A percentile compares a stretch with the other conserved stretches of the same genome.
These are phyloP conservation scores for Riparia riparia DNA, from an alignment of 2,113 vertebrate species.

Conservation along the genomic window DNA sequence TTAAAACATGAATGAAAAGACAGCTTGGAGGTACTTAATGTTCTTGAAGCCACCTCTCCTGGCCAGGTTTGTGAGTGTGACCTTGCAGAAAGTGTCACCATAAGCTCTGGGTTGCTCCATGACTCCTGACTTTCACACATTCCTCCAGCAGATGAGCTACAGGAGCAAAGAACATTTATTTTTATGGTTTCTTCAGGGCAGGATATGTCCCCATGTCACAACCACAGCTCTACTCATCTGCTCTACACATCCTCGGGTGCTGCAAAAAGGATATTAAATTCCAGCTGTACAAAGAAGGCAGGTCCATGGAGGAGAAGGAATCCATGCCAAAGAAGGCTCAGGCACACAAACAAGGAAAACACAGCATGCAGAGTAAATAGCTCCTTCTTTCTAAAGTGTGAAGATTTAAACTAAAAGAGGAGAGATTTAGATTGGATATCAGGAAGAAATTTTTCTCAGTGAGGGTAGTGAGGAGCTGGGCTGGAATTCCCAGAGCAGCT, in stretches of 20 bases:
- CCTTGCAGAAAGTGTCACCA: background rate
- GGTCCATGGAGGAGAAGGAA: too few species aligned
- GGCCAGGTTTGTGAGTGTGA: background rate
- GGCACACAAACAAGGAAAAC: background rate
- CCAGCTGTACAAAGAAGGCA: background rate
- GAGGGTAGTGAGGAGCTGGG: background rate
- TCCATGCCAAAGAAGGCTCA: background rate
- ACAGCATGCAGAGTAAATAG: accelerated
- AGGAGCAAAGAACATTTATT: background rate
- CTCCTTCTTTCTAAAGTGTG: background rate
- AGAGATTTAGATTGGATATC: accelerated
- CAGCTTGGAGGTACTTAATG: background rate
- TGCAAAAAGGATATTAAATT: background rate
- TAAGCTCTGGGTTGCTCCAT: accelerated
- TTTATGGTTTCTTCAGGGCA: background rate
- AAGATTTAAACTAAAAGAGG: background rate
- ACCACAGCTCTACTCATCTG: background rate
- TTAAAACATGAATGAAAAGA: background rate
- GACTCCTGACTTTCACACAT: background rate
- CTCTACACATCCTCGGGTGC: background rate
- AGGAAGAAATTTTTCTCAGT: accelerated
- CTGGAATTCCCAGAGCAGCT: background rate
- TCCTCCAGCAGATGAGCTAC: background rate
- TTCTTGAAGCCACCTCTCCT: background rate
- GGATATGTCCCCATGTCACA: background rate